Conservation (phyloP, 2,888 invertebrate species). For the Zaprionus bogoriensis region DNA sequence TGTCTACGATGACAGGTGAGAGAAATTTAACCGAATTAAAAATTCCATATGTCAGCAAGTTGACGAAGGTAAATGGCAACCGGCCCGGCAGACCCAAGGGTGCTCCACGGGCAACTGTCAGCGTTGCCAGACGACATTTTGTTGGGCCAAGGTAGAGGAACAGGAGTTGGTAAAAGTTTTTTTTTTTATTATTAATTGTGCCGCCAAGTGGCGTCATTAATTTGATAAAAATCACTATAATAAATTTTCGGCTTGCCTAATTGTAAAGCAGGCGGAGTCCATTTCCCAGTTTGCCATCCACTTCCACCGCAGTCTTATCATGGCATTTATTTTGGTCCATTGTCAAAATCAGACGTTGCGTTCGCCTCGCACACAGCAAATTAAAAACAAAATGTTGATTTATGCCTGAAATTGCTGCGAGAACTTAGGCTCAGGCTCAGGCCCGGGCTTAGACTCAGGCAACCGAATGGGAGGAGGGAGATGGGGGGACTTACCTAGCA, state of each 20-base stretch:
- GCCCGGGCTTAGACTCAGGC: too few relatives aligned
- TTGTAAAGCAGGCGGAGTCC: conserved; percentile 64
- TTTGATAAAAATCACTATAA: conserved; percentile 71
- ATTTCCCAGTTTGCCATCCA: conserved; percentile 5
- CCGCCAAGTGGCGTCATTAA: conserved; percentile 72
- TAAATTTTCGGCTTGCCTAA: conserved; percentile 66
- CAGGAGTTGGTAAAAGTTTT: conserved; percentile 20
- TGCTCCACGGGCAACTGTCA: too few relatives aligned
- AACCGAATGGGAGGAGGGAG: too few relatives aligned
- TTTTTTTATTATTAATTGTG: conserved; percentile 70
- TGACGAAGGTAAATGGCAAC: conserved; percentile 71
- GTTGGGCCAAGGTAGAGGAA: neutral
- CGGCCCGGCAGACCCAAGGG: neutral
- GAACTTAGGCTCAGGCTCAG: conserved; percentile 34
- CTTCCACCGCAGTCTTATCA: conserved; percentile 36
- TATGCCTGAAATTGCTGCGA: conserved; percentile 39
- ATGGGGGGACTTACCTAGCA: too few relatives aligned
- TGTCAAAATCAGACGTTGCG: conserved; percentile 67
- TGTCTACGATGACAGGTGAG: conserved; percentile 98
- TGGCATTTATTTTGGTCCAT: conserved; percentile 44
- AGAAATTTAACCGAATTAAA: conserved; percentile 69
- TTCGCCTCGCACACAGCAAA: conserved; percentile 41
- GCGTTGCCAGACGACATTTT: neutral
- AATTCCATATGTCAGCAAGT: conserved; percentile 76
- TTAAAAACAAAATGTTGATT: conserved; percentile 76